Conservation (phyloP, 2,888 invertebrate genomes). For the Gastrophysa polygoni region DNA sequence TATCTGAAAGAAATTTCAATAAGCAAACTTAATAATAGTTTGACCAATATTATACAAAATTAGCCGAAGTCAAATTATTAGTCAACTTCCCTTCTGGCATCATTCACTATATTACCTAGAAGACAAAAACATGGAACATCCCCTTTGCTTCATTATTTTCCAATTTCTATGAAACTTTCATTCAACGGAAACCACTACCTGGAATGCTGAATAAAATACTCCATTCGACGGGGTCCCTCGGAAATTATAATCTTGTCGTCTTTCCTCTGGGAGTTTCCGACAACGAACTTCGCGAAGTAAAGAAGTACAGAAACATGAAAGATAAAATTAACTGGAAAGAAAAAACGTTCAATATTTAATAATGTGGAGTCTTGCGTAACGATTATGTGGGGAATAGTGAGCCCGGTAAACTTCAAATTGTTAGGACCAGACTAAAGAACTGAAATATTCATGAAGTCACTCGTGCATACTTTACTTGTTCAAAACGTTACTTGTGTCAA, state of each 20-base stretch:
- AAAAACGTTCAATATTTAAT: conserved; percentile 56
- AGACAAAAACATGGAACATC: background rate
- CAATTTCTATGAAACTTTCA: background rate
- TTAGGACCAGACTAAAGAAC: conserved; percentile 37
- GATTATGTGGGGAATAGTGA: conserved; percentile 52
- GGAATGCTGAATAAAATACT: conserved; percentile 6
- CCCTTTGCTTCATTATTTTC: background rate
- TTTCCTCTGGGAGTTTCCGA: conserved; percentile 23
- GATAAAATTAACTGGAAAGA: conserved; percentile 37
- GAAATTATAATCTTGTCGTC: conserved; percentile 27
- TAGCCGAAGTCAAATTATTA: no score
- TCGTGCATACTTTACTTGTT: no score
- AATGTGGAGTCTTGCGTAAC: conserved; percentile 55
- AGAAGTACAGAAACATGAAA: conserved; percentile 33
- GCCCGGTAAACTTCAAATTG: conserved; percentile 31
- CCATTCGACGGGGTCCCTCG: conserved; percentile 6
- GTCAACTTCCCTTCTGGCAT: no score
- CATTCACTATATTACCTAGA: no score
- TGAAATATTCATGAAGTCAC: conserved; percentile 49
- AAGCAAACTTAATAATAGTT: no score
- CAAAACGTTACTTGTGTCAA: conserved; percentile 31
- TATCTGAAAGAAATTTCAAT: no score
- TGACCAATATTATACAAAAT: no score
- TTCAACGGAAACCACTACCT: background rate
- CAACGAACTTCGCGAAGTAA: conserved; percentile 28